Conservation (phyloP, 2,797 vertebrate species). For the Propithecus perrieri region DNA sequence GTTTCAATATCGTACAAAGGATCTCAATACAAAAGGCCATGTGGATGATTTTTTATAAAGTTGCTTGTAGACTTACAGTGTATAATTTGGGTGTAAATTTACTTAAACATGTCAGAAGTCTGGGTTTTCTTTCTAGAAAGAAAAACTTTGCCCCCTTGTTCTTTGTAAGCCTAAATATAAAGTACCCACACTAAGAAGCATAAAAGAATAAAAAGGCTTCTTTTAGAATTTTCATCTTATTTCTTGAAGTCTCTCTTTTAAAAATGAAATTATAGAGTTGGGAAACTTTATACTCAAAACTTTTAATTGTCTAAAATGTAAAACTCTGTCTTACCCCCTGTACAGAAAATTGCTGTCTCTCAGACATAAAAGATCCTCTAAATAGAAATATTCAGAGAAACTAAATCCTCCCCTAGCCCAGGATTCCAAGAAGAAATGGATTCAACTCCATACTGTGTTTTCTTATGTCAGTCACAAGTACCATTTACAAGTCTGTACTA, state of each 20-base stretch:
- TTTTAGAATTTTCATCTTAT: neutral
- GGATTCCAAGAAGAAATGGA: neutral
- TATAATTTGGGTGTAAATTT: slow-evolving; percentile 74
- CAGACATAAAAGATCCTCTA: neutral
- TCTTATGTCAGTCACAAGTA: neutral
- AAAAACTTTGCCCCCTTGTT: slow-evolving; percentile 40
- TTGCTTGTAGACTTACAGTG: slow-evolving; percentile 69
- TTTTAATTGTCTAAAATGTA: slow-evolving; percentile 29
- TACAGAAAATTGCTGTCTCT: neutral
- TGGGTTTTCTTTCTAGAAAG: slow-evolving; percentile 68
- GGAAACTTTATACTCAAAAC: slow-evolving; percentile 32
- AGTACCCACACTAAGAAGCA: slow-evolving; percentile 49
- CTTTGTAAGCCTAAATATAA: slow-evolving; percentile 52
- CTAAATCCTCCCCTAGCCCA: neutral
- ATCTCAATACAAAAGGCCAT: slow-evolving; percentile 68
- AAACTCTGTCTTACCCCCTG: neutral
- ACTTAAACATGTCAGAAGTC: slow-evolving; percentile 74
- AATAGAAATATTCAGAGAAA: slow-evolving; percentile 12
- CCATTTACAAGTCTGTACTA: neutral
- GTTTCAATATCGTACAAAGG: slow-evolving; percentile 66
- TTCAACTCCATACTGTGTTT: neutral
- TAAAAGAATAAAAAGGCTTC: slow-evolving; percentile 62
- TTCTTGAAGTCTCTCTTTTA: neutral
- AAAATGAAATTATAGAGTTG: neutral
- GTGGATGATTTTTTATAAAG: slow-evolving; percentile 67